Percentiles rank a stretch among this genome's conserved stretches.
Conservation (phyloP, 2,888 invertebrate genomes). For the Amphiduros pacificus region DNA sequence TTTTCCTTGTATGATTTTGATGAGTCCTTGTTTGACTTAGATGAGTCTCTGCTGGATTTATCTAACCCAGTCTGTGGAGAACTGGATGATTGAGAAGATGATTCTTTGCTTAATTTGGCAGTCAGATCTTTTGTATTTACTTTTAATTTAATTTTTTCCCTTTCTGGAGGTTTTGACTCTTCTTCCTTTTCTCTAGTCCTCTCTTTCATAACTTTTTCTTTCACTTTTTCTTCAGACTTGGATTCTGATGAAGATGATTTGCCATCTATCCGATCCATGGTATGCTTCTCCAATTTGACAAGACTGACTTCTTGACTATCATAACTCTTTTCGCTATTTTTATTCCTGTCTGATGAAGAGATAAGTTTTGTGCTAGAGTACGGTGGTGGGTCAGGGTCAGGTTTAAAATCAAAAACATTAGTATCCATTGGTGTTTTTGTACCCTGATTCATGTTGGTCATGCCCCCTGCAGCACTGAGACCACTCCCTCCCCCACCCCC, state of each 20-base stretch:
- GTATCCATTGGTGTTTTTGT: too few relatives aligned
- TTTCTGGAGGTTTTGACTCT: not conserved
- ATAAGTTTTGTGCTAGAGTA: too few relatives aligned
- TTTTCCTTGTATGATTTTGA: not conserved
- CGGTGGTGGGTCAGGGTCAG: not conserved
- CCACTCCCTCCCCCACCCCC: too few relatives aligned
- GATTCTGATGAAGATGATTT: too few relatives aligned
- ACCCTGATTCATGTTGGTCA: too few relatives aligned
- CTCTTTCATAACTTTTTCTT: constrained; percentile 12
- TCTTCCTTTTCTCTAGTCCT: constrained; percentile 9
- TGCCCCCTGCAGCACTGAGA: too few relatives aligned
- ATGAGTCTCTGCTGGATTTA: not conserved
- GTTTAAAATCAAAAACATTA: not conserved
- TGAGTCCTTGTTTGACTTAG: not conserved
- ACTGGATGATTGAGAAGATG: not conserved
- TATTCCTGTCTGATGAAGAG: too few relatives aligned
- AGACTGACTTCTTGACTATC: too few relatives aligned
- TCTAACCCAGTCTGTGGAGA: not conserved
- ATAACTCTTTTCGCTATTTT: too few relatives aligned
- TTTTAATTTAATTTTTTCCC: constrained; percentile 23
- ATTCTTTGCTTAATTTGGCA: constrained; percentile 4
- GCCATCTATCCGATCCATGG: too few relatives aligned
- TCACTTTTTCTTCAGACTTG: constrained; percentile 12
- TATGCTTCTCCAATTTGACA: too few relatives aligned
- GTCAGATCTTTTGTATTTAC: constrained; percentile 22